Evolutionary conservation across 2,113 vertebrate species (phyloP).

Genomic region (Butorides virescens): DNA sequence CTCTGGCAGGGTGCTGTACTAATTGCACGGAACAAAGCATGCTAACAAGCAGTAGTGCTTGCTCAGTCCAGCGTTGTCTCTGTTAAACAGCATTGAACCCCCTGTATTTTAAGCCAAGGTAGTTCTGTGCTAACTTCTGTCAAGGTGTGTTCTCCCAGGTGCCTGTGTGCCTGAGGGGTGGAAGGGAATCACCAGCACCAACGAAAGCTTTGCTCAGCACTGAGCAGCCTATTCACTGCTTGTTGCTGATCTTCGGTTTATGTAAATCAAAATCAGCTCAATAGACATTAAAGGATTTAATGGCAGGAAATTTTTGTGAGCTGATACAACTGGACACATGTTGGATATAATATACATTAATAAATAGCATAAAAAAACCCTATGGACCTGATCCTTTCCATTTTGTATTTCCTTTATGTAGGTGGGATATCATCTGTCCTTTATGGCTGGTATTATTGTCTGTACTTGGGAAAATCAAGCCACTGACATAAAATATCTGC

Average conservation of each 20-base stretch:
- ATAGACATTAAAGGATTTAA: background rate
- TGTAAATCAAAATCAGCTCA: constrained; percentile 8
- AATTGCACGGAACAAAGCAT: constrained; percentile 33
- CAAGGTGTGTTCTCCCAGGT: background rate
- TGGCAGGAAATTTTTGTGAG: background rate
- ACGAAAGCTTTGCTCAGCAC: background rate
- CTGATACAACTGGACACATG: background rate
- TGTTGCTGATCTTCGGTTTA: background rate
- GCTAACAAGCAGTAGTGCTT: constrained; percentile 8
- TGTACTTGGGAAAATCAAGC: background rate
- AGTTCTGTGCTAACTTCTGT: background rate
- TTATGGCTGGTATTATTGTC: background rate
- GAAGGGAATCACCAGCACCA: background rate
- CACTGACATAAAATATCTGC: background rate
- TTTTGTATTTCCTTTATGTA: background rate
- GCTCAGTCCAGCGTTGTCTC: background rate
- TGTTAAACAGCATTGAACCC: background rate
- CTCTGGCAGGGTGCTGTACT: constrained; percentile 19
- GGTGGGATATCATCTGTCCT: background rate
- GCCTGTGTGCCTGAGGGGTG: background rate
- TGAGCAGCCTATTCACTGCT: background rate
- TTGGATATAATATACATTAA: background rate
- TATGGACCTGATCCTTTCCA: background rate
- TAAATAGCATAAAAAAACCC: background rate
- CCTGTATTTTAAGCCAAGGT: background rate